phyloP scores from a whole-genome alignment of 2,113 vertebrate genomes.

The Phrynocephalus versicolor region DNA sequence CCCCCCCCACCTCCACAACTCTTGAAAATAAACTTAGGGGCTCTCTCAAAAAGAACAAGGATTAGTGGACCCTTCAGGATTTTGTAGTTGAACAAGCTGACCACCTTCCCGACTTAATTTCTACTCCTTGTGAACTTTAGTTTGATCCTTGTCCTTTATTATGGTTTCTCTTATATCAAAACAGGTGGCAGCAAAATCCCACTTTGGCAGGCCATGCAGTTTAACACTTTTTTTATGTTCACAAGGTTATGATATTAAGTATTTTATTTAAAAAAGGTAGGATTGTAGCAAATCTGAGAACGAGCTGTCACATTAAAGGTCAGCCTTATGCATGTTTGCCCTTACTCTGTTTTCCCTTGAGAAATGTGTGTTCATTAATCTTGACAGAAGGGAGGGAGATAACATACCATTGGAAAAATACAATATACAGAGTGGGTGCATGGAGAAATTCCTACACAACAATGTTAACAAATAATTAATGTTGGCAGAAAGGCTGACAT shows the following conservation, averaged over 20 bases:
- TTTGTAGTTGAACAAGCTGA: conserved; percentile 9
- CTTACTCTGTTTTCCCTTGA: background rate
- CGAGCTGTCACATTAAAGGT: conserved; percentile 41
- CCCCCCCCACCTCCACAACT: too few relatives aligned
- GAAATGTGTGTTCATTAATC: conserved; percentile 23
- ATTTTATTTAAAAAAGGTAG: conserved; percentile 27
- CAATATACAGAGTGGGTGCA: background rate
- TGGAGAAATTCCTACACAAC: background rate
- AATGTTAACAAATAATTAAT: conserved; percentile 1
- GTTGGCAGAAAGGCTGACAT: background rate
- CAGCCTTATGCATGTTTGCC: conserved; percentile 7
- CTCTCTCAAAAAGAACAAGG: background rate
- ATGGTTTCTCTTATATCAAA: conserved; percentile 24
- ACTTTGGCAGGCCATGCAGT: conserved; percentile 34
- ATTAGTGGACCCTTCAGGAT: background rate
- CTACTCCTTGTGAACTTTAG: background rate
- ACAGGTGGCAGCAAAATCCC: conserved; percentile 24
- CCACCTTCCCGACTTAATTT: background rate
- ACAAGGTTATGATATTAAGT: too few relatives aligned
- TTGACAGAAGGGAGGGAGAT: conserved; percentile 2
- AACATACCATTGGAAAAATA: conserved; percentile 4
- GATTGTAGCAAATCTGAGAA: conserved; percentile 29
- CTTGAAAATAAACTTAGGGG: conserved; percentile 15
- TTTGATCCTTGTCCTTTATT: conserved; percentile 9
- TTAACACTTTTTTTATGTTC: conserved; percentile 3